Evolutionary conservation across 2,797 vertebrate genomes (phyloP).

Genomic region (Dendrocincla fuliginosa): DNA sequence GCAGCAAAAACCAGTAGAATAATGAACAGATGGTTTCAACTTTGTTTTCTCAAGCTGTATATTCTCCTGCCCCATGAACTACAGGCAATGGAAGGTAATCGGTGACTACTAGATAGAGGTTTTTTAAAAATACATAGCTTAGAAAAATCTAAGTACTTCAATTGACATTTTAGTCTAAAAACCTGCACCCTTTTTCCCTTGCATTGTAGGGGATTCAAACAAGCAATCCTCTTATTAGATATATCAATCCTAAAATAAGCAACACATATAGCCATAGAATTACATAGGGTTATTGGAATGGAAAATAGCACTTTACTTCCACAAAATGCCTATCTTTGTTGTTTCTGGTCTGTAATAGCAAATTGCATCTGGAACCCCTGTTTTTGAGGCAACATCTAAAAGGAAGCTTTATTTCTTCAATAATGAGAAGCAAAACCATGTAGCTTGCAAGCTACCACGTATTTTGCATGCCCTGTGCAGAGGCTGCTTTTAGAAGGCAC

Average conservation of each 20-base stretch:
- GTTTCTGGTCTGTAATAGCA: constrained; percentile 38
- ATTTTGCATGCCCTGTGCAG: constrained; percentile 13
- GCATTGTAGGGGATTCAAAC: not conserved
- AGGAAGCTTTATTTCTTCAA: constrained; percentile 61
- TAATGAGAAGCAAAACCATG: constrained; percentile 35
- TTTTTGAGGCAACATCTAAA: constrained; percentile 28
- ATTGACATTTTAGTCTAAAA: not conserved
- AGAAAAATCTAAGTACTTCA: not conserved
- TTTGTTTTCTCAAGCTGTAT: not conserved
- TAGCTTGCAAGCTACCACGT: constrained; percentile 42
- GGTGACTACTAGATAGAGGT: not conserved
- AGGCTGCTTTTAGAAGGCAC: constrained; percentile 49
- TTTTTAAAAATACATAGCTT: not conserved
- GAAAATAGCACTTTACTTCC: constrained; percentile 24
- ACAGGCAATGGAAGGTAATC: not conserved
- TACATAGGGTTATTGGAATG: constrained; percentile 36
- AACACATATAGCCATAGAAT: not conserved
- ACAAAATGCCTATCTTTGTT: constrained; percentile 7
- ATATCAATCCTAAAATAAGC: constrained; percentile 41
- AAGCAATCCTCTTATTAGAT: not conserved
- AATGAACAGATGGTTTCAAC: not conserved
- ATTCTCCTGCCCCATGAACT: not conserved
- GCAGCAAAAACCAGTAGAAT: not conserved
- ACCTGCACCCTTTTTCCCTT: not conserved
- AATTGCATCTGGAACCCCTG: constrained; percentile 25